These are phyloP conservation scores for Phytoseiulus persimilis DNA, from an alignment of 2,888 invertebrate species.

Conservation along the genomic window DNA sequence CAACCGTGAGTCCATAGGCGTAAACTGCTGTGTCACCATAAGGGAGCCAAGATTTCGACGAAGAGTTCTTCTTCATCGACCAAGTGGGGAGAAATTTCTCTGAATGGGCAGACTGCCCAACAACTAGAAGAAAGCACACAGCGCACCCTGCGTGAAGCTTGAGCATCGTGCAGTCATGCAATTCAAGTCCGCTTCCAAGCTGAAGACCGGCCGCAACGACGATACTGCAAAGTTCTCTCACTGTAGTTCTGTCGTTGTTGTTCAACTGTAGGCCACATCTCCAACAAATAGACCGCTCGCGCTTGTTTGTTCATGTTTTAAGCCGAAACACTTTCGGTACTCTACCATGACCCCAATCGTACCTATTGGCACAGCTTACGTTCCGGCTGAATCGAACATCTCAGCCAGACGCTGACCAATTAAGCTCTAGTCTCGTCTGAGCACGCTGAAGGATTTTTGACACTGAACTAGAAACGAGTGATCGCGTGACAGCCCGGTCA, in stretches of 20 bases:
- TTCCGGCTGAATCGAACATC: not conserved
- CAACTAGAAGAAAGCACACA: not conserved
- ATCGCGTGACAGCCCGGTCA: not conserved
- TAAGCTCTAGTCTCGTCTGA: not conserved
- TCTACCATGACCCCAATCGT: not conserved
- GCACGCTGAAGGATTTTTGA: not conserved
- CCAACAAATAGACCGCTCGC: not conserved
- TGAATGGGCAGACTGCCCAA: not conserved
- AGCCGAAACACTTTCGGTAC: not conserved
- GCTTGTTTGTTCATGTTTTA: not conserved
- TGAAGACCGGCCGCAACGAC: not conserved
- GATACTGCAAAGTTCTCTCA: not conserved
- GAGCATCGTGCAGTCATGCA: not conserved
- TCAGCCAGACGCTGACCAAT: not conserved
- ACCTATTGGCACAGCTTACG: not conserved
- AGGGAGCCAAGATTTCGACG: constrained; percentile 21
- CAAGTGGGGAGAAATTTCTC: not conserved
- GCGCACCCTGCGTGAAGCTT: not conserved
- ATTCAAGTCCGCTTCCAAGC: not conserved
- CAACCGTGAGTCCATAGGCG: constrained; percentile 31
- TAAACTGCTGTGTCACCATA: constrained; percentile 19
- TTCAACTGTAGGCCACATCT: not conserved
- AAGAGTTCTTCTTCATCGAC: constrained; percentile 5
- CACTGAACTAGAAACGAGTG: not conserved
- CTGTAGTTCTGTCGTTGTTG: not conserved